Base-by-base conservation (phyloP, 2,888 invertebrate genomes). In the Diaphora mendica region DNA sequence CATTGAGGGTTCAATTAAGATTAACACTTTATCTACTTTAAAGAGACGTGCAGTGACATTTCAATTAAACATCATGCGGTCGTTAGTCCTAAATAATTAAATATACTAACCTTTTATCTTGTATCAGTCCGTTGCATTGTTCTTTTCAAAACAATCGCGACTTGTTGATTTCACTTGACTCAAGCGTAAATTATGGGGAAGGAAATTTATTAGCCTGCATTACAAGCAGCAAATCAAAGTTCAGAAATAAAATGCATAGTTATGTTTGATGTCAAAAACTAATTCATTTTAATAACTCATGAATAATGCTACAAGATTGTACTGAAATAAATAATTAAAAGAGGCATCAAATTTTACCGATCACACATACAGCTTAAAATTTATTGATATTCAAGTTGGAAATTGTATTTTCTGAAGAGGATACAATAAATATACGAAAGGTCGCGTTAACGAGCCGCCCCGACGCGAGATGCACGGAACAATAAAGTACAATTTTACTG, bases 341-440 rank as follows among this genome's bases (percentile, higher is more conserved):
- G 71, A 72, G 70, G 65, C 55, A 75, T 78, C 77, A 68, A 81
- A 83, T 79, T 80, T 79, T 70, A 75, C 71, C 68, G 64, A 78
- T 78, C 75, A 83, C 80, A 79, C 79, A 48, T 88, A 88, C 87
- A 85, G 85, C 80, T 87, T 89, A 82, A 90, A 91, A 93, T 93
- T 91, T 93, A 93, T 93, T 89, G 86, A 88, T 87, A 89, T 91
- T 91, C 88, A 89, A 92, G 89, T 92, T 94, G 94, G 93, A 94
- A 93, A 94, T 94, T 94, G 93, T 94, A 92, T 94, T 92, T 94
- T 93, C 91, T 93, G 91, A 90, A 91, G 93, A 94, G 94, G 94
- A 94, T 94, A 94, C 93, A 92, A 95, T 95, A 95, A 94, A 95
- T 94, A 93, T 93, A 87, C 90, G 86, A 93, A 93, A 94, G 94